Conservation (phyloP, 2,113 vertebrate species). For the Misgurnus anguillicaudatus region DNA sequence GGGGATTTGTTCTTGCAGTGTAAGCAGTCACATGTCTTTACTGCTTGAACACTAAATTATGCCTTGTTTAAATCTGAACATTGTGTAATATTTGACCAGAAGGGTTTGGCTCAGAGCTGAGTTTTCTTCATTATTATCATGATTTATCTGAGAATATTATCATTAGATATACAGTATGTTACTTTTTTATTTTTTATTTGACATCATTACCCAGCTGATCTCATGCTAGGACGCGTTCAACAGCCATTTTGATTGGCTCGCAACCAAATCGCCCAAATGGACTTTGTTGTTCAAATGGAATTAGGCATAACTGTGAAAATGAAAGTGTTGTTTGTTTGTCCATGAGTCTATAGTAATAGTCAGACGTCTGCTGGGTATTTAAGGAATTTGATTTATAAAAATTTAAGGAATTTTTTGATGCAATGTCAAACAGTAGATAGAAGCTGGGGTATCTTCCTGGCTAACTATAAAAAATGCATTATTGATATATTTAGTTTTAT, state of each 20-base stretch:
- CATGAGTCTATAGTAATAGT: not conserved
- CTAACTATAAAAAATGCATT: no score
- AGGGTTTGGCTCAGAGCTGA: no score
- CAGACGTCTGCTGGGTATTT: not conserved
- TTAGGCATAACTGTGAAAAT: not conserved
- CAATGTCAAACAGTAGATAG: not conserved
- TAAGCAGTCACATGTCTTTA: slow-evolving; percentile 17
- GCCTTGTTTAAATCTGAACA: not conserved
- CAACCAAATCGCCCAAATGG: not conserved
- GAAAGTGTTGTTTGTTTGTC: not conserved
- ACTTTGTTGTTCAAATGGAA: not conserved
- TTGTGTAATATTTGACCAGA: not conserved
- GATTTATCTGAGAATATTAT: not conserved
- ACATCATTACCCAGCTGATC: not conserved
- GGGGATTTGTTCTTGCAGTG: slow-evolving; percentile 2
- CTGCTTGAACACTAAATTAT: slow-evolving; percentile 16
- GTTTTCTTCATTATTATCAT: no score
- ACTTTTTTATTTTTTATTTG: not conserved
- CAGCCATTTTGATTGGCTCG: not conserved
- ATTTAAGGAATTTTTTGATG: not conserved
- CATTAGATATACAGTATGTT: not conserved
- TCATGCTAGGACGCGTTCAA: not conserved
- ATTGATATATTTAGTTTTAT: no score
- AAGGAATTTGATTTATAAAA: no score
- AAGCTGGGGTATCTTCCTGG: no score